A percentile compares a stretch with the other conserved stretches of the same genome.
Evolutionary conservation across 37 sponge, comb jelly and placozoan species (phyloP).

Genomic region (Beroe forskalii): DNA sequence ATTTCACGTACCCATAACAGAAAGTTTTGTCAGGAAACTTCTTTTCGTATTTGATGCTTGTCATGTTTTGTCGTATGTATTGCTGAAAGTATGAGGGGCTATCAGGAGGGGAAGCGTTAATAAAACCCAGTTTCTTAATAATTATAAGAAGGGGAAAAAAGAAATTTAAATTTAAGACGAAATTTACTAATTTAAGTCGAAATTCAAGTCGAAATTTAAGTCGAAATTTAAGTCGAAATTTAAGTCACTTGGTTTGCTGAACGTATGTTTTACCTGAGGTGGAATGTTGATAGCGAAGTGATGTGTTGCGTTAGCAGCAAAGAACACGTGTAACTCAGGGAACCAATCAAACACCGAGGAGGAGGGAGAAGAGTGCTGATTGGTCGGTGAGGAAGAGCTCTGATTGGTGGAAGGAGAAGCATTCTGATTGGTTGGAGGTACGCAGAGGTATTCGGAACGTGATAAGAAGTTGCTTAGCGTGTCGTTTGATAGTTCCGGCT

Average conservation of each 20-base stretch:
- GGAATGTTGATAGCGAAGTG: constrained; percentile 24
- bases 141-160: no score
- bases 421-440: background rate
- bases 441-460: background rate
- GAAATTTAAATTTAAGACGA: no score
- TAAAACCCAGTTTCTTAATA: background rate
- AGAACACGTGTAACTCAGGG: background rate
- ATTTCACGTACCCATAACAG: constrained; percentile 45
- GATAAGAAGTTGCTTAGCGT: background rate
- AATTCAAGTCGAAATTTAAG: no score
- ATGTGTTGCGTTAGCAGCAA: constrained; percentile 20
- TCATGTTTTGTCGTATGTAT: constrained; percentile 42
- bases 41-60: background rate
- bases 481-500: background rate
- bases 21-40: background rate
- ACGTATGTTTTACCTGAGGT: no score
- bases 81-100: constrained; percentile 2
- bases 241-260: no score
- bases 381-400: no score
- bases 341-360: constrained; percentile 3
- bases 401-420: background rate
- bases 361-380: background rate
- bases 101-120: background rate
- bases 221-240: no score
- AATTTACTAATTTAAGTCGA: no score